Evolutionary conservation across 2,113 vertebrate species (phyloP), one percentile per base, ranked within the genome.

Genomic region (Podiceps cristatus): DNA sequence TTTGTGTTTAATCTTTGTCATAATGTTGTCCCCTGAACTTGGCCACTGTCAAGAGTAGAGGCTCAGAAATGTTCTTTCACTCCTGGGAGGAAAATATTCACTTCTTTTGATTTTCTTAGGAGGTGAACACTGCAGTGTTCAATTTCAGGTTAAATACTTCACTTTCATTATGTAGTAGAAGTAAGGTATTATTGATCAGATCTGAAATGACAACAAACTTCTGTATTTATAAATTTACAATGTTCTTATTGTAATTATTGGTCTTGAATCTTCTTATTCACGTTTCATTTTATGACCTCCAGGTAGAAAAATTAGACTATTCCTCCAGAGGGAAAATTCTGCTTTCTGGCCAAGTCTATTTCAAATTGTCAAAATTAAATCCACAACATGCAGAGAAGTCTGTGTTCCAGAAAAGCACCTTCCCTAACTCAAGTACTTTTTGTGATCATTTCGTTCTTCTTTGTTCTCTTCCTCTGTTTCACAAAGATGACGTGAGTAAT

Each of bases 381-480:
- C 47, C 16, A 42, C 18, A 82, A 29, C 47, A 53, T 33, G 11
- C 11, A 95, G 77, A 58, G 42, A 93, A 82, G 62, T 18, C 45
- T 72, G 7, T 73, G 27, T 79, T 93, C 29, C 45, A 76, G 66
- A 94, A 88, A 63, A 92, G 19, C 42, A 86, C 69, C 69, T 82
- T 91, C 35, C 18, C 35, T 82, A 93, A 72, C 60, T 86, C 45
- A 74, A 88, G 50, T 50, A 83, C 58, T 83, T 96, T 73, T 73
- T n/a, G 40, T 69, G 66, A 83, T 49, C 63, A 78, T 85, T 85
- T 69, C 79, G 81, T 93, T 95, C 78, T 90, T 93, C 78, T 96
- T 90, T 97, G 77, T 86, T 92, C 90, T 88, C 59, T 92, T 93
- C 88, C 78, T 90, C n/a, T 87, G 10, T 86, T 95, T 96, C 74